phyloP scores from a whole-genome alignment of 2,113 vertebrate genomes.

The Phyllostomus hastatus region DNA sequence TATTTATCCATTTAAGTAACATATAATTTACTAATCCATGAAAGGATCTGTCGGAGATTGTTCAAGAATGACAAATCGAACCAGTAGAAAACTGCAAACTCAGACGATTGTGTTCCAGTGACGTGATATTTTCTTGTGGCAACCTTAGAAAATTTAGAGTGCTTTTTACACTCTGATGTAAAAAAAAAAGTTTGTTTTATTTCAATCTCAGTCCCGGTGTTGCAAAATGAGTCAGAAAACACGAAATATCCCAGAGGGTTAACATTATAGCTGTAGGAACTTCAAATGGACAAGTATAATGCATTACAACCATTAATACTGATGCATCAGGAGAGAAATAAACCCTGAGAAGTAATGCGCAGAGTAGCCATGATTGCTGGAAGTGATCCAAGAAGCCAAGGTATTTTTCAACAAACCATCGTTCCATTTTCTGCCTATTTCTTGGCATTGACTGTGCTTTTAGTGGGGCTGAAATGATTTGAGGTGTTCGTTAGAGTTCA shows the following conservation, averaged over 20 bases:
- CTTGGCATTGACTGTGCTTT: slow-evolving; percentile 57
- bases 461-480: slow-evolving; percentile 39
- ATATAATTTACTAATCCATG: neutral
- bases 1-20: neutral
- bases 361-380: neutral
- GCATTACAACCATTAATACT: slow-evolving; percentile 12
- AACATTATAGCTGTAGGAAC: neutral
- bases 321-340: neutral
- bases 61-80: neutral
- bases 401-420: slow-evolving; percentile 46
- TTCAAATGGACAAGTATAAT: neutral
- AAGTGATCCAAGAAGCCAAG: neutral
- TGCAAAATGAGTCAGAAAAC: neutral
- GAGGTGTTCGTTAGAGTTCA: slow-evolving; percentile 40
- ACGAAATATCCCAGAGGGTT: neutral
- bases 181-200: neutral
- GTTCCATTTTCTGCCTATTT: slow-evolving; percentile 32
- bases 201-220: neutral
- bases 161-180: slow-evolving; percentile 10
- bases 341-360: neutral
- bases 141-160: neutral
- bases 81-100: neutral
- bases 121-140: neutral
- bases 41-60: neutral
- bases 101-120: neutral